These are phyloP conservation scores for Pseudeuparius sepicola DNA, from an alignment of 2,888 invertebrate species.

Conservation along the genomic window DNA sequence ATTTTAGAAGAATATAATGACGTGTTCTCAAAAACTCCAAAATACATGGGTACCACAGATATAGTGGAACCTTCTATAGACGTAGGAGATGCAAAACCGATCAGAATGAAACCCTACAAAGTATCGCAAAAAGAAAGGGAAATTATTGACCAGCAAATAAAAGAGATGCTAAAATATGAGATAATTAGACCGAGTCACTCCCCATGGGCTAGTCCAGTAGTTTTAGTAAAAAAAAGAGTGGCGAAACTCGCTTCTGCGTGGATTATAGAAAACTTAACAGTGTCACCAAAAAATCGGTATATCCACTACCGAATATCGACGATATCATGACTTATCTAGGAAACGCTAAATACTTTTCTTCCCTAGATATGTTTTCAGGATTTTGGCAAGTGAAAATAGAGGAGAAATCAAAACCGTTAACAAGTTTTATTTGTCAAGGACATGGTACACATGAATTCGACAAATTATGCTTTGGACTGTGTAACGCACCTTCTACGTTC, in stretches of 20 bases:
- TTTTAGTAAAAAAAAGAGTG: slow-evolving; percentile 4
- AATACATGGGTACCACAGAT: background rate
- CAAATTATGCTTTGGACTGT: background rate
- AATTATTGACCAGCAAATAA: slow-evolving; percentile 5
- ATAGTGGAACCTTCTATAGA: slow-evolving; percentile 4
- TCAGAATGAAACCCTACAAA: slow-evolving; percentile 7
- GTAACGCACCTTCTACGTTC: too few relatives aligned
- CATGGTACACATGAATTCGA: background rate
- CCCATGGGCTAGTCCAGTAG: slow-evolving; percentile 8
- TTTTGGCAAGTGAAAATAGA: background rate
- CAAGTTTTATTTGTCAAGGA: background rate
- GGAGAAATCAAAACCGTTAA: background rate
- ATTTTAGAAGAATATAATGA: background rate
- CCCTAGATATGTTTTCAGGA: too few relatives aligned
- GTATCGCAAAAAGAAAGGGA: slow-evolving; percentile 9
- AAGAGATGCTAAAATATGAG: slow-evolving; percentile 6
- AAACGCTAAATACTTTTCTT: background rate
- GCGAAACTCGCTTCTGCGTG: background rate
- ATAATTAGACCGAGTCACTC: slow-evolving; percentile 5
- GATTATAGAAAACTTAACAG: slow-evolving; percentile 5
- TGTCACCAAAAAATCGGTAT: slow-evolving; percentile 3
- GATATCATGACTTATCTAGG: background rate
- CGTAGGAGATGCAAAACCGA: slow-evolving; percentile 4
- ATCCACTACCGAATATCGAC: background rate
- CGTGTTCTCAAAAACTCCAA: slow-evolving; percentile 5